These are phyloP conservation scores for Volucella bombylans DNA, from an alignment of 2,888 invertebrate species.

Conservation along the genomic window DNA sequence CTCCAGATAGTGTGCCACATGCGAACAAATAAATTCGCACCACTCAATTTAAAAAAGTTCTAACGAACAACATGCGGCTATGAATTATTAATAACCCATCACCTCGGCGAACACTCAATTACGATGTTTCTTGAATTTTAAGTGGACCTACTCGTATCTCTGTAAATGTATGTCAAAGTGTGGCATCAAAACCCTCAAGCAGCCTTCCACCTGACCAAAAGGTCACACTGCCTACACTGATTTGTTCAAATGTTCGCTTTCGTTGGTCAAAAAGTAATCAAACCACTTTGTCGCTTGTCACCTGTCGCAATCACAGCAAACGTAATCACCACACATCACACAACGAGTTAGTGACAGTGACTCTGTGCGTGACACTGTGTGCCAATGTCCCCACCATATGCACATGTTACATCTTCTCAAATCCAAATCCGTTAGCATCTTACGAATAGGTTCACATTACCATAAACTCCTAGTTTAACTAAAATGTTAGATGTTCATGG, in stretches of 20 bases:
- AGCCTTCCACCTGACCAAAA: constrained; percentile 6
- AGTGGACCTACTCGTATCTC: not conserved
- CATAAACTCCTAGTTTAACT: constrained; percentile 32
- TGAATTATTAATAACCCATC: constrained; percentile 46
- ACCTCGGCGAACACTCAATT: constrained; percentile 6
- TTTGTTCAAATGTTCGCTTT: constrained; percentile 44
- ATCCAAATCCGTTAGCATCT: not conserved
- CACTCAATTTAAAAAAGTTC: not conserved
- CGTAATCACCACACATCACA: constrained; percentile 21
- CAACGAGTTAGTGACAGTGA: constrained; percentile 18
- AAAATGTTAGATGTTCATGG: constrained; percentile 63
- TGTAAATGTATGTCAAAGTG: no score
- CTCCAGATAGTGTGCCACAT: not conserved
- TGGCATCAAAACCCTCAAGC: not conserved
- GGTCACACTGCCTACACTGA: constrained; percentile 4
- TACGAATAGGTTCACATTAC: constrained; percentile 10
- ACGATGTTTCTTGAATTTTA: constrained; percentile 29
- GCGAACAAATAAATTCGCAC: not conserved
- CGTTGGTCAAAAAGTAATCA: constrained; percentile 8
- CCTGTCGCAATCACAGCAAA: not conserved
- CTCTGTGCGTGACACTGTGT: no score
- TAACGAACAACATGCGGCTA: not conserved
- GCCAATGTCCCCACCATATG: not conserved
- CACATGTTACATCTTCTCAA: constrained; percentile 14
- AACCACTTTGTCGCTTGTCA: constrained; percentile 5